A percentile compares a stretch with the other conserved stretches of the same genome.
These are phyloP conservation scores for Andrena hattorfiana DNA, from an alignment of 2,888 invertebrate genomes.

Conservation along the genomic window DNA sequence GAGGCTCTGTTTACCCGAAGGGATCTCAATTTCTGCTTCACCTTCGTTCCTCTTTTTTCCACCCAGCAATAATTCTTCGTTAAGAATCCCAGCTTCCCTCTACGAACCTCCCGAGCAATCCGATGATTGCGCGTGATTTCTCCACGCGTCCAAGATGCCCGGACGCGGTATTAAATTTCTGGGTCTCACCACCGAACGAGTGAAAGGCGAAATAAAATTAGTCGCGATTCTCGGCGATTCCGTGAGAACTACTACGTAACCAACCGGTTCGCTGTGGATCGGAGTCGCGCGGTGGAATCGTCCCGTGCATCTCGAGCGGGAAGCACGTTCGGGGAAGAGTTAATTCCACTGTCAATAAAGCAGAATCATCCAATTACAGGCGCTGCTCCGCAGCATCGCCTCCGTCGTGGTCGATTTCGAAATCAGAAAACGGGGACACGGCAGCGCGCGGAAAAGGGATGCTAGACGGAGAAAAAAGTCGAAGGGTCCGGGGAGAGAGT, in stretches of 20 bases:
- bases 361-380: constrained; percentile 72
- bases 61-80: neutral
- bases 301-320: constrained; percentile 46
- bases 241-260: constrained; percentile 26
- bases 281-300: constrained; percentile 43
- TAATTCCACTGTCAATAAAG: constrained; percentile 74
- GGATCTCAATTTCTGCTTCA: neutral
- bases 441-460: neutral
- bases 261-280: constrained; percentile 45
- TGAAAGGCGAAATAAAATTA: constrained; percentile 5
- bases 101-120: neutral
- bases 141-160: neutral
- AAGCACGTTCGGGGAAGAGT: constrained; percentile 64
- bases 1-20: neutral
- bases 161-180: constrained; percentile 1
- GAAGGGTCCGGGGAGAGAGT: neutral
- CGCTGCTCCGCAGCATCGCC: constrained; percentile 63
- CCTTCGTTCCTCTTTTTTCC: neutral
- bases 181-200: neutral
- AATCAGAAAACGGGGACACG: constrained; percentile 55
- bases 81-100: neutral
- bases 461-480: constrained; percentile 23
- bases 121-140: neutral
- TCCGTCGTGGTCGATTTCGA: constrained; percentile 53
- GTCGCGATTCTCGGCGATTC: neutral